phyloP scores from a whole-genome alignment of 2,797 vertebrate species.

The Halcyon chelicuti region DNA sequence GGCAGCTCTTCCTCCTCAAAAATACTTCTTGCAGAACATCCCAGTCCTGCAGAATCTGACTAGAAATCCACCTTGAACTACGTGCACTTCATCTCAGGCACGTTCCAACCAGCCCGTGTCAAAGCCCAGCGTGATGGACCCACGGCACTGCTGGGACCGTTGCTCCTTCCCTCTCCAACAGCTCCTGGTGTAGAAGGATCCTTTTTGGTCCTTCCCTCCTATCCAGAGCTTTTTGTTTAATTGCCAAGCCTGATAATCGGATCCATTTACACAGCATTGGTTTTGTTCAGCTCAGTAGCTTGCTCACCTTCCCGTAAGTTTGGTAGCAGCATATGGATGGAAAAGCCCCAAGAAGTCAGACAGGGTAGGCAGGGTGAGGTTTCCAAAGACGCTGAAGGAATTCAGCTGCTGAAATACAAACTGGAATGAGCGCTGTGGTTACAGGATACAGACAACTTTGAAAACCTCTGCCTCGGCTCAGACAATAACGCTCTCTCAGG shows the following conservation, averaged over 20 bases:
- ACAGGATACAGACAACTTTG: not conserved
- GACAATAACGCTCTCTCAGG: not conserved
- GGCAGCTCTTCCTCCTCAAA: not conserved
- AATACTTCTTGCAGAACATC: constrained; percentile 65
- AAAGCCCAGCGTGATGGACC: not conserved
- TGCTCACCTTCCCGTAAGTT: not conserved
- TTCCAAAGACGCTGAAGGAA: not conserved
- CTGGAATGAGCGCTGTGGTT: not conserved
- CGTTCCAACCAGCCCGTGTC: not conserved
- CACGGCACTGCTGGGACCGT: not conserved
- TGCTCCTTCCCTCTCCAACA: not conserved
- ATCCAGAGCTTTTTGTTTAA: not conserved
- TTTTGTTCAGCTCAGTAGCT: not conserved
- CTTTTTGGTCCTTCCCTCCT: not conserved
- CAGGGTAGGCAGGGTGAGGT: not conserved
- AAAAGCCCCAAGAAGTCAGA: not conserved
- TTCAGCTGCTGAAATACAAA: not conserved
- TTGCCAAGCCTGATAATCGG: not conserved
- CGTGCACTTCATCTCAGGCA: constrained; percentile 24
- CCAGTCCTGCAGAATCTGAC: constrained; percentile 34
- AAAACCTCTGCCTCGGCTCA: not conserved
- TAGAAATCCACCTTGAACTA: constrained; percentile 68
- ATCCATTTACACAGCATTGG: not conserved
- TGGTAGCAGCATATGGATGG: rapidly evolving
- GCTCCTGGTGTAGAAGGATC: not conserved